These are phyloP conservation scores for Misgurnus mizolepis DNA, from an alignment of 2,113 vertebrate species.

Conservation along the genomic window DNA sequence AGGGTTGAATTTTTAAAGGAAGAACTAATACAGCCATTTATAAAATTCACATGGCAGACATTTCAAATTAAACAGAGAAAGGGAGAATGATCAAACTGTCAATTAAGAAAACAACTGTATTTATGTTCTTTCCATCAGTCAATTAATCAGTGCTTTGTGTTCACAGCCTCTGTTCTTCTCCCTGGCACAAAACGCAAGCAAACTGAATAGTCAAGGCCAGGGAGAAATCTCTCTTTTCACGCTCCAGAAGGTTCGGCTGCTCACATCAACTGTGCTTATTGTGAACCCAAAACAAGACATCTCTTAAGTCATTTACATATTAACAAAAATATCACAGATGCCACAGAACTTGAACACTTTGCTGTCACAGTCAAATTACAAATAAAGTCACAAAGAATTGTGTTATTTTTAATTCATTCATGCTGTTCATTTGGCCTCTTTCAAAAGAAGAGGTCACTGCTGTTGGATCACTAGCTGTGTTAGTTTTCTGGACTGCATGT, in stretches of 20 bases:
- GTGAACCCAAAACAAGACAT: constrained; percentile 37
- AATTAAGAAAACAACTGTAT: constrained; percentile 36
- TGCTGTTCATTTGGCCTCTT: not conserved
- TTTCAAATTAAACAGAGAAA: constrained; percentile 54
- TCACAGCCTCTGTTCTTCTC: constrained; percentile 23
- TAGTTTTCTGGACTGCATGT: not conserved
- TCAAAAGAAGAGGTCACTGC: not conserved
- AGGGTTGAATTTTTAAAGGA: constrained; percentile 9
- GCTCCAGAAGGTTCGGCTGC: constrained; percentile 15
- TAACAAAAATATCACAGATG: constrained; percentile 13
- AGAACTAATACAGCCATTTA: constrained; percentile 54
- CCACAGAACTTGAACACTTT: not conserved
- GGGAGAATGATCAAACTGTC: constrained; percentile 54
- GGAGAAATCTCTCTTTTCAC: constrained; percentile 35
- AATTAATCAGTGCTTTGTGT: constrained; percentile 40
- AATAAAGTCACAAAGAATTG: not conserved
- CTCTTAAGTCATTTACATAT: constrained; percentile 34
- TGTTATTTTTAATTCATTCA: not conserved
- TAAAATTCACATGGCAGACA: constrained; percentile 49
- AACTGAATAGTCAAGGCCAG: constrained; percentile 31
- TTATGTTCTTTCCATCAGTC: constrained; percentile 28
- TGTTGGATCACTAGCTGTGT: not conserved
- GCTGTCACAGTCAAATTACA: not conserved
- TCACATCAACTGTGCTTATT: constrained; percentile 24
- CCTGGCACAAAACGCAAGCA: constrained; percentile 8